phyloP scores from a whole-genome alignment of 2,113 vertebrate genomes.

The Cavia aperea region DNA sequence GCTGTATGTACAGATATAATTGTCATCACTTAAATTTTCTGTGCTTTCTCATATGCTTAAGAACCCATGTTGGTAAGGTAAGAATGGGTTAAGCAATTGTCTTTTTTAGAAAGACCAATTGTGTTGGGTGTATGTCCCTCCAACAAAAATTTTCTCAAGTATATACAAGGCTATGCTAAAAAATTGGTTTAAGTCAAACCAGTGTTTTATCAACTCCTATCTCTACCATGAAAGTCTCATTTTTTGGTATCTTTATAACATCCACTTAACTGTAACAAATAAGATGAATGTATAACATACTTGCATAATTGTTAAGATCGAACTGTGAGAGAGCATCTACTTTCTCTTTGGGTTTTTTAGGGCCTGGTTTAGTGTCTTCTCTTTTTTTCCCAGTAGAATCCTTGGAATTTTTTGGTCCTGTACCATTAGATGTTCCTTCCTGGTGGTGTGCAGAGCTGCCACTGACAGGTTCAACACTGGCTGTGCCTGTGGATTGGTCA shows the following conservation, averaged over 20 bases:
- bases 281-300: slow-evolving; percentile 75
- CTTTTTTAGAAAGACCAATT: not conserved
- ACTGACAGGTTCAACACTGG: slow-evolving; percentile 65
- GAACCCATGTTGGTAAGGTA: not conserved
- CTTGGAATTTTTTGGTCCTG: slow-evolving; percentile 80
- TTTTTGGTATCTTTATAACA: not conserved
- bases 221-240: not conserved
- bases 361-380: slow-evolving; percentile 89
- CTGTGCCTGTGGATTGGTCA: slow-evolving; percentile 72
- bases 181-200: not conserved
- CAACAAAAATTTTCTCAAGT: not conserved
- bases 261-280: not conserved
- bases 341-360: slow-evolving; percentile 96
- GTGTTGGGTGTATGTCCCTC: not conserved
- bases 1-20: not conserved
- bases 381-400: slow-evolving; percentile 86
- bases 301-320: slow-evolving; percentile 99
- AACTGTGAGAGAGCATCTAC: slow-evolving; percentile 96
- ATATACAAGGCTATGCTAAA: not conserved
- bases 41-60: not conserved
- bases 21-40: not conserved
- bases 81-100: not conserved
- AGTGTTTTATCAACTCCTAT: not conserved
- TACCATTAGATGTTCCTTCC: slow-evolving; percentile 65
- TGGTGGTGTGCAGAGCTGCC: slow-evolving; percentile 81